Percentiles rank a stretch among this genome's conserved stretches.
Evolutionary conservation across 2,113 vertebrate species (phyloP).

Genomic region (Poecilia latipinna): DNA sequence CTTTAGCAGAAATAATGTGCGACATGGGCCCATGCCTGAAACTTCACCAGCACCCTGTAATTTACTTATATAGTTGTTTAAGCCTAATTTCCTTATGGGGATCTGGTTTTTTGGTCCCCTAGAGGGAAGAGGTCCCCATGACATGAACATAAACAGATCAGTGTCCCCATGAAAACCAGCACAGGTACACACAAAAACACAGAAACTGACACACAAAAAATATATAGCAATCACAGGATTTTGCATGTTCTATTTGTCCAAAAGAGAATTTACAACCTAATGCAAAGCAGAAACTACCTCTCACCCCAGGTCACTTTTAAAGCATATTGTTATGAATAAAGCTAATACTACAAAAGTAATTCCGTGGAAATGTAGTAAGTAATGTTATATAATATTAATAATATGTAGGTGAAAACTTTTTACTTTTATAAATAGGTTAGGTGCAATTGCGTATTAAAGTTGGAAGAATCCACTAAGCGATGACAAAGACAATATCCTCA

Average conservation of each 20-base stretch:
- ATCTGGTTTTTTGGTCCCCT: too few species aligned
- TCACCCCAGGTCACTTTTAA: background rate
- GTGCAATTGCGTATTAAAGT: background rate
- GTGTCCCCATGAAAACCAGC: background rate
- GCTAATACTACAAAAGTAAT: background rate
- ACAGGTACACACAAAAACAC: constrained; percentile 9
- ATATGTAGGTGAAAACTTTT: background rate
- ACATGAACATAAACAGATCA: too few species aligned
- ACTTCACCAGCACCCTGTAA: too few species aligned
- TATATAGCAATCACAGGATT: constrained; percentile 14
- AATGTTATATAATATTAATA: background rate
- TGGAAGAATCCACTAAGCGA: background rate
- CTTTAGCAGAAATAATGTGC: too few species aligned
- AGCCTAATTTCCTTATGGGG: too few species aligned
- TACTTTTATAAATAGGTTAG: background rate
- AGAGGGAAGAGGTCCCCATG: too few species aligned
- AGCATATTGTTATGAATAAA: background rate
- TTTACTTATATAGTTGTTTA: too few species aligned
- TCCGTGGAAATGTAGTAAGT: too few species aligned
- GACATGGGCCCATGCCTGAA: too few species aligned
- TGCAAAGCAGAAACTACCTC: background rate
- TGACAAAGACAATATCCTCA: too few species aligned
- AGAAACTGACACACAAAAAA: background rate
- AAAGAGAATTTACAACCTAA: background rate
- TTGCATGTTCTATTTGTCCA: constrained; percentile 1